phyloP scores from a whole-genome alignment of 2,797 vertebrate genomes.

The Natrix natrix region DNA sequence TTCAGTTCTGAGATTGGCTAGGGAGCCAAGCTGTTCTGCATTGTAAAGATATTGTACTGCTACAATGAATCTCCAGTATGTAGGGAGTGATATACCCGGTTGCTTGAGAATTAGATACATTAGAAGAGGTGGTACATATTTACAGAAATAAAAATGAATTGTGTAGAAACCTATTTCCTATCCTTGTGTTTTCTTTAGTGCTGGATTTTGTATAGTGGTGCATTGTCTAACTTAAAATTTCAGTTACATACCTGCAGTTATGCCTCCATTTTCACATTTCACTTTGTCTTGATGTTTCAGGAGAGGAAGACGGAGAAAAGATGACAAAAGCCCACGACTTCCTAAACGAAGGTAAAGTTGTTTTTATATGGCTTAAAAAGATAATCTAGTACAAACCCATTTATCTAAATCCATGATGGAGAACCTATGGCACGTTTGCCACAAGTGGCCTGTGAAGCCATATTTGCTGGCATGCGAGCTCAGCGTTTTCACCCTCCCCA shows the following conservation, averaged over 20 bases:
- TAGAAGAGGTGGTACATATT: neutral
- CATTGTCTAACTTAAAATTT: neutral
- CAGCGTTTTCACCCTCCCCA: too few relatives aligned
- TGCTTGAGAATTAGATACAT: neutral
- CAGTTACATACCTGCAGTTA: neutral
- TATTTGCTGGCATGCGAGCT: too few relatives aligned
- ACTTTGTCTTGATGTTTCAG: conserved; percentile 66
- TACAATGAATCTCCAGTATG: neutral
- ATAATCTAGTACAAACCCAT: neutral
- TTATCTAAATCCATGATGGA: too few relatives aligned
- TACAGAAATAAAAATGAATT: neutral
- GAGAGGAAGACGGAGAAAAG: conserved; percentile 94
- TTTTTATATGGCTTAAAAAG: conserved; percentile 1
- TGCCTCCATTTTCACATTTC: conserved; percentile 19
- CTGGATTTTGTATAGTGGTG: neutral
- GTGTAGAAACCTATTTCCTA: neutral
- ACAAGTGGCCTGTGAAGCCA: too few relatives aligned
- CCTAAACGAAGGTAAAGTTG: conserved; percentile 90
- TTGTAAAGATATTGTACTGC: neutral
- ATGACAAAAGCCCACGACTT: conserved; percentile 94
- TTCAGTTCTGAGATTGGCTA: neutral
- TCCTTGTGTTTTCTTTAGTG: neutral
- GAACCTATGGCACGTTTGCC: too few relatives aligned
- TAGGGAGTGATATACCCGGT: neutral
- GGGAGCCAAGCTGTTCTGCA: neutral